These are phyloP conservation scores for Holothuria scabra DNA, from an alignment of 53 echinoderm and acorn worm genomes.

Conservation along the genomic window DNA sequence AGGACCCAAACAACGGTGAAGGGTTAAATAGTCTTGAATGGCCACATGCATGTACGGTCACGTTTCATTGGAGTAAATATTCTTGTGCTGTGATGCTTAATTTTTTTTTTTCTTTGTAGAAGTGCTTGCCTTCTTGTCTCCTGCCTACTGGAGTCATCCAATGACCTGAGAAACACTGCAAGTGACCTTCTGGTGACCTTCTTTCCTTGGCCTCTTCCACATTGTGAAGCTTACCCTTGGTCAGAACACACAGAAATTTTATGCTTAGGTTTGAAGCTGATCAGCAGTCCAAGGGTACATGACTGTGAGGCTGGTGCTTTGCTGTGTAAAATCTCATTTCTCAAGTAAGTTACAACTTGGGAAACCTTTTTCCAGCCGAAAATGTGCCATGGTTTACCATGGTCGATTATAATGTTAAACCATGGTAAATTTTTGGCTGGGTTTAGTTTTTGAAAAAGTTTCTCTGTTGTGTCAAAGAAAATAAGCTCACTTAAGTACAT, in stretches of 20 bases:
- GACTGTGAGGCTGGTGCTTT: conserved; percentile 90
- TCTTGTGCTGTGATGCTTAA: background rate
- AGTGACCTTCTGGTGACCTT: conserved; percentile 64
- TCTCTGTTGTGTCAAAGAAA: background rate
- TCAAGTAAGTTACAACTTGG: conserved; percentile 64
- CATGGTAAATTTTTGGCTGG: too few species aligned
- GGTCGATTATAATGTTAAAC: too few species aligned
- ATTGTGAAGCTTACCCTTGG: conserved; percentile 63
- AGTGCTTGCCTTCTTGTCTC: conserved; percentile 78
- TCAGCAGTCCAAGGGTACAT: conserved; percentile 83
- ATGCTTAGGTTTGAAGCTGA: conserved; percentile 75
- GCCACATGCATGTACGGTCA: too few species aligned
- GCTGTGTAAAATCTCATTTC: conserved; percentile 81
- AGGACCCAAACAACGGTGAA: too few species aligned
- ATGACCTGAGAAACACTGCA: conserved; percentile 79
- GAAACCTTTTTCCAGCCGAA: background rate
- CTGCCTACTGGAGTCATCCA: conserved; percentile 82
- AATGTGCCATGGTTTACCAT: too few species aligned
- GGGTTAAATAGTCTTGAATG: too few species aligned
- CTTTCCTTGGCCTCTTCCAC: conserved; percentile 82
- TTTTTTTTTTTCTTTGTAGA: conserved; percentile 43
- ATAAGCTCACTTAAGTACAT: too few species aligned
- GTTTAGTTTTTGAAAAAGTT: too few species aligned
- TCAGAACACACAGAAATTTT: conserved; percentile 70
- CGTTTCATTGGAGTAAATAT: too few species aligned